These are phyloP conservation scores for Megastigmus dorsalis DNA, from an alignment of 2,888 invertebrate species.

Conservation along the genomic window DNA sequence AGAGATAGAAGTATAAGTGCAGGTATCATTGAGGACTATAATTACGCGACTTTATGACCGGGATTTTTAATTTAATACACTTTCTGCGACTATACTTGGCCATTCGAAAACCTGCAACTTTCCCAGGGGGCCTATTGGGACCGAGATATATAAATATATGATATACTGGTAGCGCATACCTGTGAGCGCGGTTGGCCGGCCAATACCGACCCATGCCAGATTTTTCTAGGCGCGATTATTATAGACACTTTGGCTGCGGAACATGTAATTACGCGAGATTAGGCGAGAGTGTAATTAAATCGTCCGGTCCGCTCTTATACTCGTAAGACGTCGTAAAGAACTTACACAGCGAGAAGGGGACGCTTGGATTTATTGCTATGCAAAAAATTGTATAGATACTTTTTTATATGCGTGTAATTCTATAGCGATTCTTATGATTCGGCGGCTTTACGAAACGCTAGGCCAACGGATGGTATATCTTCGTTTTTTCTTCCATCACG, in stretches of 20 bases:
- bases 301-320: constrained; percentile 17
- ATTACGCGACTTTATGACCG: background rate
- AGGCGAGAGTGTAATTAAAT: constrained; percentile 53
- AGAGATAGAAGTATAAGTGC: background rate
- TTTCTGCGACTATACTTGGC: background rate
- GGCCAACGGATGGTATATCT: no score
- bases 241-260: constrained; percentile 45
- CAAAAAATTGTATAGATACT: no score
- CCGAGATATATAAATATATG: no score
- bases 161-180: no score
- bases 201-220: constrained; percentile 6
- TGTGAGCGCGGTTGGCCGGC: no score
- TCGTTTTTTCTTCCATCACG: no score
- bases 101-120: background rate
- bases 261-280: constrained; percentile 48
- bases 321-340: constrained; percentile 21
- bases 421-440: no score
- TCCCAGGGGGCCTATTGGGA: background rate
- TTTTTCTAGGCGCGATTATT: constrained; percentile 49
- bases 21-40: no score
- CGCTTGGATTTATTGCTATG: constrained; percentile 15
- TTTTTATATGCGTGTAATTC: no score
- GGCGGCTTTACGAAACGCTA: no score
- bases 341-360: background rate
- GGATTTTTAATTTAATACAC: background rate